These are phyloP conservation scores for Dicranocentrus wangi DNA, from an alignment of 2,888 invertebrate genomes.

Conservation along the genomic window DNA sequence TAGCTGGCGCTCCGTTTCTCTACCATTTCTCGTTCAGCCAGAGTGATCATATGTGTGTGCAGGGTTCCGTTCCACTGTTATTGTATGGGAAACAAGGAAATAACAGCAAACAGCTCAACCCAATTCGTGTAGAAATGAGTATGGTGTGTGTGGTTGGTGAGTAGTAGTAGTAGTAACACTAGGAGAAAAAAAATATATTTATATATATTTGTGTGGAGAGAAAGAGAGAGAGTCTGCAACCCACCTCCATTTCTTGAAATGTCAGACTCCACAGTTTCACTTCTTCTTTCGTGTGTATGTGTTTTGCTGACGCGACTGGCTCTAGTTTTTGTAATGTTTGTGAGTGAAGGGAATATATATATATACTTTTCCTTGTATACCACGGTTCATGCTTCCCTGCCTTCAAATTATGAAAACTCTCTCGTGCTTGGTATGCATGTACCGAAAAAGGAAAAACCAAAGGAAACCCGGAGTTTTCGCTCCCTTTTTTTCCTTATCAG, in stretches of 20 bases:
- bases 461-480: constrained; percentile 30
- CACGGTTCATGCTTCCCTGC: constrained; percentile 51
- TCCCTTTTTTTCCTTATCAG: constrained; percentile 11
- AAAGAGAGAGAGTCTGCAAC: too few relatives aligned
- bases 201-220: too few relatives aligned
- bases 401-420: constrained; percentile 41
- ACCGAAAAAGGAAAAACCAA: constrained; percentile 21
- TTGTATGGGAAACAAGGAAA: constrained; percentile 29
- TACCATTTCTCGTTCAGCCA: not conserved
- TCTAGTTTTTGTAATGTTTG: constrained; percentile 1
- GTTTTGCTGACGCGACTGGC: constrained; percentile 41
- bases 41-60: constrained; percentile 27
- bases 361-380: constrained; percentile 23
- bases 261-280: constrained; percentile 23
- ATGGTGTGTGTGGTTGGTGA: not conserved
- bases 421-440: not conserved
- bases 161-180: not conserved
- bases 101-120: constrained; percentile 48
- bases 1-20: too few relatives aligned
- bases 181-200: not conserved
- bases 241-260: constrained; percentile 49
- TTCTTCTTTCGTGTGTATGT: not conserved
- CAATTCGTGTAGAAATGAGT: not conserved
- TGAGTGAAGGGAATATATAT: constrained; percentile 14
- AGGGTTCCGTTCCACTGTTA: not conserved